A percentile compares a stretch with the other conserved stretches of the same genome.
These are phyloP conservation scores for Discoglossus pictus DNA, from an alignment of 2,797 vertebrate genomes.

Conservation along the genomic window DNA sequence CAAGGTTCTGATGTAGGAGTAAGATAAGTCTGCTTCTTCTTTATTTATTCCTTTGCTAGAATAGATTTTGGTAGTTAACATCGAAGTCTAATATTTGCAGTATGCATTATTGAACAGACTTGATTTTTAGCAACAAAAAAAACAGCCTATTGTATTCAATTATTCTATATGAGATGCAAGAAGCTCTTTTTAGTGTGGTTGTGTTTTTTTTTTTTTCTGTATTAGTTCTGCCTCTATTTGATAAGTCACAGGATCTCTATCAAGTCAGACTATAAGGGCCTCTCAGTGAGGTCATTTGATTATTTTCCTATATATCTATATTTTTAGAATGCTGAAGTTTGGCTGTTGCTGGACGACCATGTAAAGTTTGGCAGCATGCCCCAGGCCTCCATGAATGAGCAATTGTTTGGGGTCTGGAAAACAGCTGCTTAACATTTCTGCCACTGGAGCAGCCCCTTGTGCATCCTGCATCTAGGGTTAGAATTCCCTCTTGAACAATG, in stretches of 20 bases:
- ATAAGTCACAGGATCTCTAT: slow-evolving; percentile 17
- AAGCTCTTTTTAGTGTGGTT: too few species aligned
- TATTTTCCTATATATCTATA: slow-evolving; percentile 28
- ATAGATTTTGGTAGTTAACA: too few species aligned
- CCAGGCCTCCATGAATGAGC: slow-evolving; percentile 74
- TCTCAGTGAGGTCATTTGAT: slow-evolving; percentile 34
- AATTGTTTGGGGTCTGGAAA: slow-evolving; percentile 79
- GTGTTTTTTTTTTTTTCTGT: not conserved
- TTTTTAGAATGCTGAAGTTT: slow-evolving; percentile 53
- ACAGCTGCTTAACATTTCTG: slow-evolving; percentile 68
- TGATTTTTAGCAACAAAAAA: too few species aligned
- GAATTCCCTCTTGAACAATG: not conserved
- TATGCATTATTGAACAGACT: too few species aligned
- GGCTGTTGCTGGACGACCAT: slow-evolving; percentile 69
- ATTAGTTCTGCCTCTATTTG: slow-evolving; percentile 1
- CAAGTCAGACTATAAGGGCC: slow-evolving; percentile 40
- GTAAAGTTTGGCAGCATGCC: slow-evolving; percentile 56
- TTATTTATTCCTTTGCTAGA: too few species aligned
- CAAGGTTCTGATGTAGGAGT: too few species aligned
- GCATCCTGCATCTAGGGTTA: not conserved
- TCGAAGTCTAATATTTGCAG: too few species aligned
- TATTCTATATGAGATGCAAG: too few species aligned
- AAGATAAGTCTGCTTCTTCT: too few species aligned
- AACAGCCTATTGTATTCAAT: slow-evolving; percentile 1
- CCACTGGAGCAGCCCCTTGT: slow-evolving; percentile 6